Evolutionary conservation across 1,140 invertebrate genomes (phyloP).

Genomic region (Aphis craccivora): DNA sequence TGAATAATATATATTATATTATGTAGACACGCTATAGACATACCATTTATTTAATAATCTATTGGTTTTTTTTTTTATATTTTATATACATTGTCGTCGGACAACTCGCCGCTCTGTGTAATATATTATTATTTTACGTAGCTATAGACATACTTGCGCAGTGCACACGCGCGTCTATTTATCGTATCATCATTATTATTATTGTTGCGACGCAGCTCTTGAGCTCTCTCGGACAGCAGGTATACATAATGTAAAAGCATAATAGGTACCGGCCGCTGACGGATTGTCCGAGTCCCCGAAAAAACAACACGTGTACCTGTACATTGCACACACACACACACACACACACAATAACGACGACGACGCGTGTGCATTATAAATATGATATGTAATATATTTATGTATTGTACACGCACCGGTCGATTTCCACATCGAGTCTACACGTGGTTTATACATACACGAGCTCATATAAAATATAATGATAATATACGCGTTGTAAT

Average conservation of each 20-base stretch:
- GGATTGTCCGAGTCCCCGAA: conserved; percentile 13
- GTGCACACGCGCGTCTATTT: neutral
- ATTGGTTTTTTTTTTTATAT: neutral
- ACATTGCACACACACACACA: too few species aligned
- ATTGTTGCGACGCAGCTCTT: neutral
- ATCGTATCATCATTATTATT: conserved; percentile 16
- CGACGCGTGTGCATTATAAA: neutral
- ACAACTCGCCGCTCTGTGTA: neutral
- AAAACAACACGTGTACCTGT: neutral
- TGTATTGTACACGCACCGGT: neutral
- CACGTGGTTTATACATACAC: neutral
- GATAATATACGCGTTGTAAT: conserved; percentile 5
- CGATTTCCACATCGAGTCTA: neutral
- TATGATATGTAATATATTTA: conserved; percentile 9
- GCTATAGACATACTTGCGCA: neutral
- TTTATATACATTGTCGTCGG: neutral
- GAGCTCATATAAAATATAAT: neutral
- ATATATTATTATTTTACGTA: neutral
- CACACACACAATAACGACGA: neutral
- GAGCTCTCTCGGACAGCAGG: neutral
- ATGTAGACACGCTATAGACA: too few species aligned
- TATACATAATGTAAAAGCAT: neutral
- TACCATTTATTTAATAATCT: too few species aligned
- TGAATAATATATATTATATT: neutral
- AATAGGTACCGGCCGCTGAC: neutral